Base-by-base conservation (phyloP, 2,888 invertebrate species). In the Conistra vaccinii region DNA sequence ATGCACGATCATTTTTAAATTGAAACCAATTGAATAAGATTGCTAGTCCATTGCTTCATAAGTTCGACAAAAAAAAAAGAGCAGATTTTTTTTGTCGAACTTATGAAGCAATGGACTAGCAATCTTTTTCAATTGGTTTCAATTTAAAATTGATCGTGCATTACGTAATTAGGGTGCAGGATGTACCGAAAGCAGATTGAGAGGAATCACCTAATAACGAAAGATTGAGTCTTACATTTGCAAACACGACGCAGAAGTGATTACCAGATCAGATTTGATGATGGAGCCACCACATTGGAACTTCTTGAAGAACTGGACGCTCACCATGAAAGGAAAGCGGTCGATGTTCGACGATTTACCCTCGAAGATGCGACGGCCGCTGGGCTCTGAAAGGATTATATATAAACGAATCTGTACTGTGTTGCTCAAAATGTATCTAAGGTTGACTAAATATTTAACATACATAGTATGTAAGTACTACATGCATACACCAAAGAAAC, bases 161-260 rank as follows among this genome's bases (percentile, higher is more conserved):
- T n/a, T n/a, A n/a, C n/a, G n/a, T n/a, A n/a, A n/a, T n/a, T n/a
- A n/a, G n/a, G n/a, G n/a, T n/a, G n/a, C n/a, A 39, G 29, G 29
- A 17, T 35, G 35, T 39, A 39, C 17, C 6, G 0, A 51, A 39
- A 45, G 29, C 4, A 48, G 4, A 53, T n/a, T 3, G 2, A 42
- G 45, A 45, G 5, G 14, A 48, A n/a, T 48, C 3, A 65, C 6
- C 45, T 14, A n/a, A n/a, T 48, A 48, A n/a, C 5, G 29, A 48
- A 32, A 48, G 14, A 17, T 23, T 9, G 2, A 61, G 32, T 35
- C 75, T 91, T 87, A 95, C 96, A 95, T 73, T 88, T 95, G 95
- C 62, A 96, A 83, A 83, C 96, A 95, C 0, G 96, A 95, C 6
- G 94, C 92, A 3, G 95, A 94, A 0, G 94, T 94, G 68, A 95